Base-by-base conservation (phyloP, 2,888 invertebrate species). In the Hipparchia sbordonii region DNA sequence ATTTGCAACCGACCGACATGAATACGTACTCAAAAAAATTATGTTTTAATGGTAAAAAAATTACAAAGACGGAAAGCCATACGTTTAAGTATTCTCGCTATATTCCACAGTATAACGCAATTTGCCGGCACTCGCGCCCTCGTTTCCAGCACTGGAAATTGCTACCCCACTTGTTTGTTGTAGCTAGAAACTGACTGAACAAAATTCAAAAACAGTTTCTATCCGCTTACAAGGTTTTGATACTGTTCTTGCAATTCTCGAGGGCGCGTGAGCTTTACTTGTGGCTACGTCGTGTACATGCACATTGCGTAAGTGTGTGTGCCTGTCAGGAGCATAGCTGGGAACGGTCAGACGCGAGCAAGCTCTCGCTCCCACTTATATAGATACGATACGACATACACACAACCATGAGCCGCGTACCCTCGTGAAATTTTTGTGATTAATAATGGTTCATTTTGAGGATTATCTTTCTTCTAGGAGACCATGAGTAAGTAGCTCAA, bases 111-210 rank as follows among this genome's bases (percentile, higher is more conserved):
- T 81, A 79, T 85, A 88, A 88, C 80, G 82, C 79, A 85, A 85
- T 88, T 88, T 81, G 81, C 80, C 81, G 82, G 82, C 77, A 76
- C 76, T 77, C 79, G 82, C 82, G 81, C 82, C 82, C 84, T 84
- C 85, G 74, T 83, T 85, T 85, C 82, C 82, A 82, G 84, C 84
- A 82, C 82, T 82, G 82, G 81, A 87, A 89, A 87, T 88, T 86
- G 87, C 87, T 87, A 83, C 85, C 81, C 80, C 79, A 78, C 79
- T 74, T 67, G 66, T 71, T 67, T 71, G 70, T 65, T 71, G 68
- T 75, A 66, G 72, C 63, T 67, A 71, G 61, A 74, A 60, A 70
- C 63, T 56, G 60, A 70, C 23, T 68, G 60, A 23, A 23, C 48
- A 60, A 72, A 57, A 56, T 51, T 59, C 39, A 23, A 57, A 59